Percentiles rank a stretch among this genome's conserved stretches.
Conservation (phyloP, 2,113 vertebrate species). For the Corythornis cristatus region DNA sequence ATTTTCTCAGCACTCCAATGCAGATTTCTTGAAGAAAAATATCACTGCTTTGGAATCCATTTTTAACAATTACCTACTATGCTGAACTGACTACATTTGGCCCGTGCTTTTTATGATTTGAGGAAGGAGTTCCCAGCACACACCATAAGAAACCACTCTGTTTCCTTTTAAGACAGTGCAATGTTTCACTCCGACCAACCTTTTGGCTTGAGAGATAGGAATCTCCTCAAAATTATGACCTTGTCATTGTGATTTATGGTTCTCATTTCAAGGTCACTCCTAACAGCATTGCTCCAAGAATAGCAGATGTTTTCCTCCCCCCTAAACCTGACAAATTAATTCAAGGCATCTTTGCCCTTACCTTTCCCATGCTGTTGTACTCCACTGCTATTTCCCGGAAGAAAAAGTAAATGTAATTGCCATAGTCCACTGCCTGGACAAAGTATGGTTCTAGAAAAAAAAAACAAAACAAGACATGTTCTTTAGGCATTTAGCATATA, state of each 20-base stretch:
- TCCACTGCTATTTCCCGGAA: constrained; percentile 98
- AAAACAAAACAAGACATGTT: not conserved
- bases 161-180: constrained; percentile 7
- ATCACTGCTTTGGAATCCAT: constrained; percentile 25
- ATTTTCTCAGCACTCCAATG: constrained; percentile 8
- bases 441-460: constrained; percentile 91
- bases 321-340: not conserved
- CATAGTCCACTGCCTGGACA: constrained; percentile 94
- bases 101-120: not conserved
- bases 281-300: not conserved
- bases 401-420: constrained; percentile 98
- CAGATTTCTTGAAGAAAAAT: constrained; percentile 6
- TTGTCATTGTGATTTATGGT: constrained; percentile 64
- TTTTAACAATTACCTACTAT: constrained; percentile 13
- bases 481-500: not conserved
- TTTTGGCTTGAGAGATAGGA: constrained; percentile 37
- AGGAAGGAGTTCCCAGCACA: not conserved
- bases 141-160: not conserved
- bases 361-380: constrained; percentile 99
- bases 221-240: constrained; percentile 64
- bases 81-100: constrained; percentile 16
- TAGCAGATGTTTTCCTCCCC: not conserved
- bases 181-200: constrained; percentile 8
- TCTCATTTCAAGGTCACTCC: constrained; percentile 69
- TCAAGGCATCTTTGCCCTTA: constrained; percentile 68